A percentile compares a stretch with the other conserved stretches of the same genome.
Conservation (phyloP, 1,140 invertebrate genomes). For the Drosophila lacteicornis region DNA sequence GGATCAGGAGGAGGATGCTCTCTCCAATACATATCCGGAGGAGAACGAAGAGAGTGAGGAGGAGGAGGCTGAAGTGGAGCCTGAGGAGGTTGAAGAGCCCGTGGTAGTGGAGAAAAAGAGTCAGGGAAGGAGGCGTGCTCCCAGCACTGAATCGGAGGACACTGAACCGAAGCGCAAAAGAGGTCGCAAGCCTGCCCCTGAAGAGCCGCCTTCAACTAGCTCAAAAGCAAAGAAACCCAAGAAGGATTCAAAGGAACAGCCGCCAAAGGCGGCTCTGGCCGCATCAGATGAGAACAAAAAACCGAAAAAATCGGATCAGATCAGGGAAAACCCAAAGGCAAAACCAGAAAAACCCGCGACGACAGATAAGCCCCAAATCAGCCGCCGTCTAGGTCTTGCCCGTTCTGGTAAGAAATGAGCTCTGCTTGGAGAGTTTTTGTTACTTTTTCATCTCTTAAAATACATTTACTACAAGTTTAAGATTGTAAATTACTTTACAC, state of each 20-base stretch:
- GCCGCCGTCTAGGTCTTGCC: slow-evolving; percentile 7
- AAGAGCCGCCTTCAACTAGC: background rate
- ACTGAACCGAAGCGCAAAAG: slow-evolving; percentile 25
- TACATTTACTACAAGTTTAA: background rate
- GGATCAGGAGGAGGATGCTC: slow-evolving; percentile 16
- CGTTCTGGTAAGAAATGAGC: slow-evolving; percentile 1
- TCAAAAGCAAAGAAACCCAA: background rate
- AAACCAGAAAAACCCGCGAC: slow-evolving; percentile 1
- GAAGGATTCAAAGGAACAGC: background rate
- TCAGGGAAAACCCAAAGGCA: background rate
- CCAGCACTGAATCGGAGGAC: slow-evolving; percentile 21
- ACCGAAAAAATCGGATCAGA: background rate
- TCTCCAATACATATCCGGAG: background rate
- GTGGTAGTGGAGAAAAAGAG: slow-evolving; percentile 23
- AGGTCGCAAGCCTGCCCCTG: slow-evolving; percentile 1
- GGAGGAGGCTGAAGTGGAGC: slow-evolving; percentile 22
- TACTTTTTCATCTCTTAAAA: background rate
- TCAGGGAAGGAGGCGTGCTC: slow-evolving; percentile 26
- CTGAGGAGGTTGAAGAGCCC: slow-evolving; percentile 3
- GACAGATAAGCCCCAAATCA: slow-evolving; percentile 2
- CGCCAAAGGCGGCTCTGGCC: background rate
- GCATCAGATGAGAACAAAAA: background rate
- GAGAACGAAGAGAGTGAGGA: slow-evolving; percentile 18
- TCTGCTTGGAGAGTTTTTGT: background rate
- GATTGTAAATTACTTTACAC: too few species aligned